phyloP scores from a whole-genome alignment of 23 tunicate genomes.

The Halocynthia roretzi region DNA sequence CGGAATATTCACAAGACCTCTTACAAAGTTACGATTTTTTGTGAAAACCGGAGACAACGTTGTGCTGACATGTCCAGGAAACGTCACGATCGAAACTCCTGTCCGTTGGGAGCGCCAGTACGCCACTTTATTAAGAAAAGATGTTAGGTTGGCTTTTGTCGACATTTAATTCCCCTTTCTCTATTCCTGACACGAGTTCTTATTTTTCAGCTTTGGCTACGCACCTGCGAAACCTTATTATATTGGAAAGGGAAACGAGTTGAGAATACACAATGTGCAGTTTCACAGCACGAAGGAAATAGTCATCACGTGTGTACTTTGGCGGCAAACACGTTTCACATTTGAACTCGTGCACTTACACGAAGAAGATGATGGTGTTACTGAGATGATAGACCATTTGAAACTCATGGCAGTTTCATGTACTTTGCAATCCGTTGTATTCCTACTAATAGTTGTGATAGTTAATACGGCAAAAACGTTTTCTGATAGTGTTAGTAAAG shows the following conservation, averaged over 20 bases:
- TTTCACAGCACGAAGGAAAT: not conserved
- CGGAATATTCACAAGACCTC: not conserved
- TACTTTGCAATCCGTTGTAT: conserved; percentile 4
- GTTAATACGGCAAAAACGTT: conserved; percentile 8
- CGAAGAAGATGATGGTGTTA: not conserved
- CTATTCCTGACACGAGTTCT: not conserved
- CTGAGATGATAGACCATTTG: conserved; percentile 12
- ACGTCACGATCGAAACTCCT: conserved; percentile 10
- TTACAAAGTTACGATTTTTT: not conserved
- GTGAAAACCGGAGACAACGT: conserved; percentile 10
- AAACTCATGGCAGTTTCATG: conserved; percentile 22
- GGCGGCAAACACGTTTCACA: conserved; percentile 7
- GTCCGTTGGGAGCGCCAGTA: conserved; percentile 15
- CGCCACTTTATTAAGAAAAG: conserved; percentile 19
- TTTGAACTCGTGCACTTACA: not conserved
- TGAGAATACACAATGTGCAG: conserved; percentile 8
- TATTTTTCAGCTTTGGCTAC: conserved; percentile 21
- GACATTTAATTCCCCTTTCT: not conserved
- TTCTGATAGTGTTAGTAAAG: conserved; percentile 7
- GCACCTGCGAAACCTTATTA: conserved; percentile 20
- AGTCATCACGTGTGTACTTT: not conserved
- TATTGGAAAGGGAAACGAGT: not conserved
- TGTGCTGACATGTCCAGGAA: conserved; percentile 17
- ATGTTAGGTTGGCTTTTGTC: conserved; percentile 3
- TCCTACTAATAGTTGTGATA: not conserved